Conservation (phyloP, 2,113 vertebrate species). For the Ageneiosus marmoratus region DNA sequence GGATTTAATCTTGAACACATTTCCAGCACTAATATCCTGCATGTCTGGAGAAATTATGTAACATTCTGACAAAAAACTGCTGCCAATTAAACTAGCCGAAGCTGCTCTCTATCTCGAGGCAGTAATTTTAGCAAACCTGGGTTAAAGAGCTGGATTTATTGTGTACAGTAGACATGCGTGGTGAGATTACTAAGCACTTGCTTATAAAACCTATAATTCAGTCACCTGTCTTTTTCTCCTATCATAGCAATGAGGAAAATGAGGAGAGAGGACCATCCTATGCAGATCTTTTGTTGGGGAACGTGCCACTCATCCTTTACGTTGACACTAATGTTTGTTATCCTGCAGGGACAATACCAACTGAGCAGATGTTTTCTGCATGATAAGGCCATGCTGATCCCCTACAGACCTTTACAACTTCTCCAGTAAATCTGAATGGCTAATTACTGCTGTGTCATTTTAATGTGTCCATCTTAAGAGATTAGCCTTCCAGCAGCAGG, state of each 20-base stretch:
- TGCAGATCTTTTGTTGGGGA: conserved; percentile 34
- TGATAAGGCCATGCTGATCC: conserved; percentile 43
- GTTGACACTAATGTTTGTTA: conserved; percentile 41
- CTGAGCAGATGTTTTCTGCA: conserved; percentile 50
- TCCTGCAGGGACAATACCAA: conserved; percentile 26
- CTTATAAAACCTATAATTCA: conserved; percentile 41
- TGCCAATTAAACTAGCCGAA: conserved; percentile 15
- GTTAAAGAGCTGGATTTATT: not conserved
- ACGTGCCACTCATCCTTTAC: conserved; percentile 15
- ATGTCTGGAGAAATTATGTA: conserved; percentile 2
- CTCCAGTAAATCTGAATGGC: conserved; percentile 37
- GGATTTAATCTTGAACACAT: not conserved
- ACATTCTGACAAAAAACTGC: not conserved
- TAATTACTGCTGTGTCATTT: conserved; percentile 51
- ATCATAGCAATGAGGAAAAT: conserved; percentile 5
- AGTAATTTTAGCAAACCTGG: not conserved
- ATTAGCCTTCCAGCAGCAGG: conserved; percentile 24
- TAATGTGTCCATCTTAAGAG: conserved; percentile 30
- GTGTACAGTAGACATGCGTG: conserved; percentile 16
- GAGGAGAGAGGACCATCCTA: conserved; percentile 18
- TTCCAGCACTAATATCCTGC: not conserved
- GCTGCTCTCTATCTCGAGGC: not conserved
- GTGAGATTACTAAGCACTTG: conserved; percentile 27
- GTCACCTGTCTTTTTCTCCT: conserved; percentile 29
- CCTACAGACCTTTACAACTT: conserved; percentile 43